These are phyloP conservation scores for Noturus placidus DNA, from an alignment of 2,113 vertebrate genomes.

Conservation along the genomic window DNA sequence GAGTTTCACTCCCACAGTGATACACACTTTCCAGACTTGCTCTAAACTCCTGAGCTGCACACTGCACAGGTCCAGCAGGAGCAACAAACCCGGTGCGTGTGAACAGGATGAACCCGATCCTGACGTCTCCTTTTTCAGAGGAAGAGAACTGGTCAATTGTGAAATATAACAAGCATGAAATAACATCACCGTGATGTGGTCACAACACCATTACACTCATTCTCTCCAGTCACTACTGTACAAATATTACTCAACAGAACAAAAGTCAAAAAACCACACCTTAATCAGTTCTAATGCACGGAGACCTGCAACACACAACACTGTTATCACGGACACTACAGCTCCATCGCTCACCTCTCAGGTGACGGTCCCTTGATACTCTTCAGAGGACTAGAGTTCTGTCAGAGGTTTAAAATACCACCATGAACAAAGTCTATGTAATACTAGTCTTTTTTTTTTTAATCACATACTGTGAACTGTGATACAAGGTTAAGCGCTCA, in stretches of 20 bases:
- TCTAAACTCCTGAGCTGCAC: not conserved
- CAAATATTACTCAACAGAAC: not conserved
- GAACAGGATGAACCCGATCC: not conserved
- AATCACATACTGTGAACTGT: no score
- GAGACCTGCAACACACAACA: no score
- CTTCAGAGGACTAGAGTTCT: not conserved
- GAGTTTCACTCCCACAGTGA: conserved; percentile 24
- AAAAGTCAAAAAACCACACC: no score
- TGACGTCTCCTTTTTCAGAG: not conserved
- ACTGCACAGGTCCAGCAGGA: not conserved
- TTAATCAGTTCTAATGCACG: not conserved
- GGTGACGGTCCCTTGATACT: not conserved
- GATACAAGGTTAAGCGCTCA: no score
- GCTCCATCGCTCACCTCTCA: not conserved
- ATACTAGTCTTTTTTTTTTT: no score
- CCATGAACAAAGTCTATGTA: no score
- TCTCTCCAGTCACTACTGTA: not conserved
- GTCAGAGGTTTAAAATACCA: not conserved
- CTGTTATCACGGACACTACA: not conserved
- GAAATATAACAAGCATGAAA: not conserved
- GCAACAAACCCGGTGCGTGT: not conserved
- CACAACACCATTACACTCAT: not conserved
- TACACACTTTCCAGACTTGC: conserved; percentile 34
- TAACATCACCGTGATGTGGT: not conserved
- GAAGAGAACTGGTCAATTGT: not conserved